Conservation (phyloP, 1,140 invertebrate genomes). For the Magallana gigas region DNA sequence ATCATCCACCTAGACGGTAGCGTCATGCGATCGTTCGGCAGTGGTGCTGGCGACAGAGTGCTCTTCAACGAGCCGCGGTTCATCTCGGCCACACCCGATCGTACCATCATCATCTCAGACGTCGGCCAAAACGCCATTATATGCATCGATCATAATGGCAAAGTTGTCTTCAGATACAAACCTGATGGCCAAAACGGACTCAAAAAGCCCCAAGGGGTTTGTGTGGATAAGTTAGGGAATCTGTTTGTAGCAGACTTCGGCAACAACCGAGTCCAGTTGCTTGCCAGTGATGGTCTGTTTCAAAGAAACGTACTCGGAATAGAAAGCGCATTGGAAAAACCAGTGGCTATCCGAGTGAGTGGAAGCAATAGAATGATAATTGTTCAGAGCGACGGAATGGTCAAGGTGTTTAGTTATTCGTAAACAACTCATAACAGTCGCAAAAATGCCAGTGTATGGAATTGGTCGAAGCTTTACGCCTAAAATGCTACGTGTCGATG, state of each 20-base stretch:
- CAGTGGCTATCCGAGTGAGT: conserved; percentile 70
- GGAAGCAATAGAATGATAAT: conserved; percentile 68
- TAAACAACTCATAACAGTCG: neutral
- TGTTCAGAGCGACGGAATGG: conserved; percentile 75
- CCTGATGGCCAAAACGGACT: conserved; percentile 62
- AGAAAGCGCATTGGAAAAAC: conserved; percentile 67
- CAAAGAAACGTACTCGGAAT: conserved; percentile 68
- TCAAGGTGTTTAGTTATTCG: conserved; percentile 72
- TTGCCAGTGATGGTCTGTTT: conserved; percentile 71
- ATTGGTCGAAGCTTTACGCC: neutral
- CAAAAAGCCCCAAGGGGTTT: conserved; percentile 69
- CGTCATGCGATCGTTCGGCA: conserved; percentile 62
- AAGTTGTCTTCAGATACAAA: conserved; percentile 64
- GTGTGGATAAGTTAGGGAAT: conserved; percentile 71
- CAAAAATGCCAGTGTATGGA: neutral
- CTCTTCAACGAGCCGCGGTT: conserved; percentile 68
- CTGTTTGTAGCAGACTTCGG: conserved; percentile 73
- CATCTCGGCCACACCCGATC: conserved; percentile 64
- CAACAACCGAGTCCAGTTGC: conserved; percentile 70
- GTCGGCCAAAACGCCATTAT: conserved; percentile 60
- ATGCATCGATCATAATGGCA: conserved; percentile 63
- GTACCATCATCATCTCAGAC: conserved; percentile 69
- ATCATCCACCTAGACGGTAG: conserved; percentile 66
- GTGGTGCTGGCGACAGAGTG: conserved; percentile 49
- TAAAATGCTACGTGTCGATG: neutral